phyloP scores from a whole-genome alignment of 2,888 invertebrate species.

The Camptogramma bilineatum region DNA sequence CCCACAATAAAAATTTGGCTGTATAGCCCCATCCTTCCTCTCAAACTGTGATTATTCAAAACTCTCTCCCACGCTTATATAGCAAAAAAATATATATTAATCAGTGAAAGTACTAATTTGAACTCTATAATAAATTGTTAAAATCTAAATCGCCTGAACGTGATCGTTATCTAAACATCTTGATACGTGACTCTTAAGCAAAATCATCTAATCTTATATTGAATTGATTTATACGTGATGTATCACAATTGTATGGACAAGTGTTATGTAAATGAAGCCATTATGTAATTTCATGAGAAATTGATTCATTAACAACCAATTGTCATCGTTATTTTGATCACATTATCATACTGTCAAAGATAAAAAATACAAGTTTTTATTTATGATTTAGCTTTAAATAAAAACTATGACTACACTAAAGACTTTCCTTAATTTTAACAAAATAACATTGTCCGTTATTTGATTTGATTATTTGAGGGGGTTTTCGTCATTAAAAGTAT shows the following conservation, averaged over 20 bases:
- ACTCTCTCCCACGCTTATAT: conserved; percentile 47
- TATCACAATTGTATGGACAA: conserved; percentile 21
- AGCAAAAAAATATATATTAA: conserved; percentile 31
- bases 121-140: conserved; percentile 10
- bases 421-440: no score
- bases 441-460: no score
- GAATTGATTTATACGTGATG: conserved; percentile 38
- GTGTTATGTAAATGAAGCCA: conserved; percentile 13
- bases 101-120: conserved; percentile 12
- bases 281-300: conserved; percentile 10
- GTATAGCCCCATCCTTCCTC: conserved; percentile 50
- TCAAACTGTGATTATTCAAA: conserved; percentile 42
- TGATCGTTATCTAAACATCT: conserved; percentile 12
- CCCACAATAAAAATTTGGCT: conserved; percentile 52
- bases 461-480: no score
- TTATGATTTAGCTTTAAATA: no score
- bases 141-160: conserved; percentile 17
- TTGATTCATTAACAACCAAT: neutral
- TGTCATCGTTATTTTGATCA: no score
- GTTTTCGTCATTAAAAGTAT: no score
- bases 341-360: no score
- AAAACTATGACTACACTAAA: no score
- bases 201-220: conserved; percentile 24
- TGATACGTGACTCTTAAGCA: conserved; percentile 35
- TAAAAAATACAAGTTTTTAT: no score